A percentile compares a stretch with the other conserved stretches of the same genome.
phyloP scores from a whole-genome alignment of 2,113 vertebrate species.

The Ornithorhynchus anatinus region DNA sequence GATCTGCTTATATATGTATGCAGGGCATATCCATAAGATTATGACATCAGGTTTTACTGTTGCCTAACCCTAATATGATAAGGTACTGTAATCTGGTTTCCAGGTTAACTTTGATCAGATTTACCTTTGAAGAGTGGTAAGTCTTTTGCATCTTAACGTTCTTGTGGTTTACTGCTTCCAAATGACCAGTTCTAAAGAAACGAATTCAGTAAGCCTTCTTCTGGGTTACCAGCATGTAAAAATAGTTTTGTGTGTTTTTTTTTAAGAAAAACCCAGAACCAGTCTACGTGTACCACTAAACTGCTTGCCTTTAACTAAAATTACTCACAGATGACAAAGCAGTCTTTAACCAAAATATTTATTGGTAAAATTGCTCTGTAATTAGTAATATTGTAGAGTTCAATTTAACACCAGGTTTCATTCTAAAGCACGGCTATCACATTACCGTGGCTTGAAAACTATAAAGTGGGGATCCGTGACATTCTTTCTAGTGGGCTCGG shows the following conservation, averaged over 20 bases:
- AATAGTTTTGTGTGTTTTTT: conserved; percentile 66
- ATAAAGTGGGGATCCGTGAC: conserved; percentile 32
- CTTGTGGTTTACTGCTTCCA: conserved; percentile 52
- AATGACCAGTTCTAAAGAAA: conserved; percentile 55
- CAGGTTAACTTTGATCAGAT: conserved; percentile 7
- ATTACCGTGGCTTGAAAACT: conserved; percentile 60
- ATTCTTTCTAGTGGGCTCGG: conserved; percentile 58
- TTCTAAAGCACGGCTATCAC: conserved; percentile 54
- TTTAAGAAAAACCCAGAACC: conserved; percentile 60
- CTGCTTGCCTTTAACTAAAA: conserved; percentile 63
- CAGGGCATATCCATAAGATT: no score
- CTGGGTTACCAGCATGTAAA: conserved; percentile 64
- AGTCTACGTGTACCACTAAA: conserved; percentile 19
- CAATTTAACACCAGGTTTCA: conserved; percentile 60
- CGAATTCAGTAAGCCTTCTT: conserved; percentile 40
- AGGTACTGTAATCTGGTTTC: conserved; percentile 23
- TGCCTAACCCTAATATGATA: not conserved
- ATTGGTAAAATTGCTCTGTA: conserved; percentile 66
- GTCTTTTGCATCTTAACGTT: conserved; percentile 23
- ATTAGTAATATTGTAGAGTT: conserved; percentile 67
- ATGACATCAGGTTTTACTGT: no score
- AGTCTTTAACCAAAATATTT: conserved; percentile 71
- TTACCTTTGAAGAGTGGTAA: conserved; percentile 28
- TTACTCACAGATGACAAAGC: conserved; percentile 71
- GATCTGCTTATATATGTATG: not conserved